phyloP scores from a whole-genome alignment of 2,113 vertebrate species.

The Sinocyclocheilus anshuiensis region DNA sequence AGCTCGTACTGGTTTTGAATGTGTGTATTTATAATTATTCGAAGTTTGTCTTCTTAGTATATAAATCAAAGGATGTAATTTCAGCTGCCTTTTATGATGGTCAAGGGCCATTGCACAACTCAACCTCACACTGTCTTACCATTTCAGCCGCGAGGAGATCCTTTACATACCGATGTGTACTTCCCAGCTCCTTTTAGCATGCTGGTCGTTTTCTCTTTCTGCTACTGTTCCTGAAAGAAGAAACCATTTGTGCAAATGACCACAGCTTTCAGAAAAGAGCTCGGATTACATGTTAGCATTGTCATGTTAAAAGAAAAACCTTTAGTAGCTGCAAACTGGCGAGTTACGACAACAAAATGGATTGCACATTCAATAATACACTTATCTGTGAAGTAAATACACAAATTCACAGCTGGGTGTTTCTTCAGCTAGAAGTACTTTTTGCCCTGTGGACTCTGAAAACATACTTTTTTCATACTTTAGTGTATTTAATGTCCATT shows the following conservation, averaged over 20 bases:
- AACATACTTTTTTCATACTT: neutral
- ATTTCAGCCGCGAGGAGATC: constrained; percentile 63
- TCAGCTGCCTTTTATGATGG: constrained; percentile 73
- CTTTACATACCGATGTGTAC: constrained; percentile 36
- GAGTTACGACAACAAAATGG: neutral
- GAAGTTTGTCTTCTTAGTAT: constrained; percentile 68
- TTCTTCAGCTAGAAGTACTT: neutral
- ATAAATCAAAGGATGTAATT: constrained; percentile 76
- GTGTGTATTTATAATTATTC: constrained; percentile 35
- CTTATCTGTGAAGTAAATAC: neutral
- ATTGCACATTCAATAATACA: neutral
- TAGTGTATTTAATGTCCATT: neutral
- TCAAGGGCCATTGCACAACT: constrained; percentile 79
- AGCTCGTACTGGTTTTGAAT: neutral
- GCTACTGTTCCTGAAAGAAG: constrained; percentile 25
- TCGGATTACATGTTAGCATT: constrained; percentile 10
- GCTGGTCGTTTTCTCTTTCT: constrained; percentile 27
- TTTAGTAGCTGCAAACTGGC: neutral
- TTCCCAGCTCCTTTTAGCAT: constrained; percentile 30
- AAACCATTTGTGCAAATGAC: constrained; percentile 11
- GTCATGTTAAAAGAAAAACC: constrained; percentile 27
- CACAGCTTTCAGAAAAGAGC: constrained; percentile 26
- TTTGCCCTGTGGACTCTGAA: neutral
- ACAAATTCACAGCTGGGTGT: neutral
- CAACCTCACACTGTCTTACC: constrained; percentile 73